These are phyloP conservation scores for Arizona elegans DNA, from an alignment of 2,113 vertebrate genomes.

Conservation along the genomic window DNA sequence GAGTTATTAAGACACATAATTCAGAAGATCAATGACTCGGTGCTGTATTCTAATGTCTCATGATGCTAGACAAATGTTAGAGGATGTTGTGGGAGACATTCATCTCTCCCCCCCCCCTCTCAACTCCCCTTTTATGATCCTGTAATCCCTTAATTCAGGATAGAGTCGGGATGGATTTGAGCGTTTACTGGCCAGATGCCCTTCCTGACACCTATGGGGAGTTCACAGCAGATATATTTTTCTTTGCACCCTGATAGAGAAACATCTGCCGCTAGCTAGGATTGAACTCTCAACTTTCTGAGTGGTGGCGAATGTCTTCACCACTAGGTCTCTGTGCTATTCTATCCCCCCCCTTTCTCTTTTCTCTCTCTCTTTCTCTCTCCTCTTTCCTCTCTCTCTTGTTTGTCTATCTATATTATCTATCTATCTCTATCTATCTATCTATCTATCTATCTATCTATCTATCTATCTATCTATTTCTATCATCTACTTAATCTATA, in stretches of 20 bases:
- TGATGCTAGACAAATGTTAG: background rate
- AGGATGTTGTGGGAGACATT: background rate
- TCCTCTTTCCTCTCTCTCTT: no score
- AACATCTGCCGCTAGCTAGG: background rate
- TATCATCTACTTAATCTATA: no score
- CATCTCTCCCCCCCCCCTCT: background rate
- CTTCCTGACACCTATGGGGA: background rate
- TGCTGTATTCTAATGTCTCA: background rate
- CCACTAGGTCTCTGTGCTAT: no score
- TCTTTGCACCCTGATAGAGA: background rate
- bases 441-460: no score
- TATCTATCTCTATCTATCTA: fast-evolving
- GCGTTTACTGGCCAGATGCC: background rate
- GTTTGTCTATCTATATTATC: no score
- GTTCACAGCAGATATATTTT: background rate
- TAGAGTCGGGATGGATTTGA: background rate
- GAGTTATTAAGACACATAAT: background rate
- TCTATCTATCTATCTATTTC: no score
- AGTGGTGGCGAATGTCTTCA: background rate
- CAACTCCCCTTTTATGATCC: background rate
- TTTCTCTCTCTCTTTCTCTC: no score
- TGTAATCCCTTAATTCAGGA: background rate
- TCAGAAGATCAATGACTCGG: background rate
- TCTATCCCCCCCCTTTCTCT: no score
- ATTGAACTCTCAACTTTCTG: background rate